phyloP scores from a whole-genome alignment of 2,113 vertebrate genomes.

The Atrichornis clamosus region DNA sequence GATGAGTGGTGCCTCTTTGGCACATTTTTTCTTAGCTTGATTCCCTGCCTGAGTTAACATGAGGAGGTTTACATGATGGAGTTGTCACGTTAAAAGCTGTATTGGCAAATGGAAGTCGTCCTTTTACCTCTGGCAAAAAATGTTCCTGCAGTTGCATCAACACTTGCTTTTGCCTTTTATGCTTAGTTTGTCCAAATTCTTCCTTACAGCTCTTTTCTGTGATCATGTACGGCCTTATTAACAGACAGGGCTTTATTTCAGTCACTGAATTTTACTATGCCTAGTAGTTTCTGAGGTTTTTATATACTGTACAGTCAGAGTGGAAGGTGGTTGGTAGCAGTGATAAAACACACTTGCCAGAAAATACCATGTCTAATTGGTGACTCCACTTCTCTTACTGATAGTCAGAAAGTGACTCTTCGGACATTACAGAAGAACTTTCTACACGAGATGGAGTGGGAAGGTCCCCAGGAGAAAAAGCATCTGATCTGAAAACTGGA shows the following conservation, averaged over 20 bases:
- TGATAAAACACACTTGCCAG: neutral
- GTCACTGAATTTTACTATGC: neutral
- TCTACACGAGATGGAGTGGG: neutral
- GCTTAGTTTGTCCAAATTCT: neutral
- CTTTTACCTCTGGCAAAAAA: neutral
- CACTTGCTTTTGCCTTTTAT: neutral
- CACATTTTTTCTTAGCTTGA: accelerated
- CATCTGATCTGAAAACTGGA: neutral
- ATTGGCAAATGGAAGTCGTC: neutral
- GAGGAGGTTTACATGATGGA: neutral
- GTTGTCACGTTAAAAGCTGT: neutral
- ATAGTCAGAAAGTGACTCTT: slow-evolving; percentile 30
- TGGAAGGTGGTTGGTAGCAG: neutral
- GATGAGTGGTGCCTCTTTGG: accelerated
- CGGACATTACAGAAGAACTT: neutral
- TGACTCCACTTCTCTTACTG: neutral
- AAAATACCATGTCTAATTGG: neutral
- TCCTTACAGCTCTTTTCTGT: neutral
- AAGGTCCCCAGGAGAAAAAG: neutral
- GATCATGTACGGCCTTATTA: neutral
- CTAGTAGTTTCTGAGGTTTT: neutral
- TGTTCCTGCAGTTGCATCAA: neutral
- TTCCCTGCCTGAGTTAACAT: neutral
- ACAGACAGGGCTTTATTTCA: neutral
- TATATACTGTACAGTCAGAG: neutral